Base-by-base conservation (phyloP, 1,140 invertebrate species). In the Drosophila sp. region DNA sequence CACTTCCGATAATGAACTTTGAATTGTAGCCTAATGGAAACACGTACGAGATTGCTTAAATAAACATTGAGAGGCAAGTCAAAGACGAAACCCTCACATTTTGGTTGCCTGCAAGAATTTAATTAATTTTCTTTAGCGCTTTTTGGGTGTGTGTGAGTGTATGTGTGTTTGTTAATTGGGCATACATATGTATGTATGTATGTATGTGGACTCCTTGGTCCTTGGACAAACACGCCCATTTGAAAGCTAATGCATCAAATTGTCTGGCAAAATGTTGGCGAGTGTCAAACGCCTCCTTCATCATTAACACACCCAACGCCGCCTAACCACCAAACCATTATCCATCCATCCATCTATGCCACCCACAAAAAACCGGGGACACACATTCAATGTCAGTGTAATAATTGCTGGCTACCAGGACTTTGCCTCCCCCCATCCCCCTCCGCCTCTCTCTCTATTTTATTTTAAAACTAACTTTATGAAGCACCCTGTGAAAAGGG, bases 1-100 rank as follows among this genome's bases (percentile, higher is more conserved):
- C 44, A 70, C 69, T 72, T 73, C 72, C 70, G 80, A 80, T 89
- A 83, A 84, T 84, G 73, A 89, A 80, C 77, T 82, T 84, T 89
- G 84, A 89, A 89, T 89, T 75, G 80, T 70, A 65, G 80, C 80
- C 84, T 89, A 89, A 89, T 89, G 84, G 80, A 89, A 89, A 89
- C 84, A 89, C 84, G 84, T 89, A 89, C 80, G 47, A 72, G 70
- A 89, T 89, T 69, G 63, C 84, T 83, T 80, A 84, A 80, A 89
- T 86, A 79, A 82, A 82, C 66, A 70, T 76, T 76, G 66, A 66
- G 35, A 60, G 63, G 73, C 66, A 68, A 41, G 54, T 56, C 60
- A 60, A 50, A 27, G 64, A 33, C 11, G 38, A 47, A 47, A 23
- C 44, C 44, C 7, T 50, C 23, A 50, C 44, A 50, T 50, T 50